Evolutionary conservation across 2,888 invertebrate genomes (phyloP).

Genomic region (Trichogramma dendrolimi): DNA sequence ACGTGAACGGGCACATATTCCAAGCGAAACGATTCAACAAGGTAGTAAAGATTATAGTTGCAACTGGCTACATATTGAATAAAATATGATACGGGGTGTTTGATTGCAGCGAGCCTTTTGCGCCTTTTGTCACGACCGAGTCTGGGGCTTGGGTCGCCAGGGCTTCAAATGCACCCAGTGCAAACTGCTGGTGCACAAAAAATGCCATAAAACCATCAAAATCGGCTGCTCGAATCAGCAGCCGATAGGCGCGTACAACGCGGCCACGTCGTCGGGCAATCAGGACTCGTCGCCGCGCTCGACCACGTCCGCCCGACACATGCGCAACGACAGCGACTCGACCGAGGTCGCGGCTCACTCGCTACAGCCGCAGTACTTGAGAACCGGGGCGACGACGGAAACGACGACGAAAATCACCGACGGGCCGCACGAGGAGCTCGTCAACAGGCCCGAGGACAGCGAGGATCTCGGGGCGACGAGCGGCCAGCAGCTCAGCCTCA

Average conservation of each 20-base stretch:
- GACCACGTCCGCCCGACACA: slow-evolving; percentile 52
- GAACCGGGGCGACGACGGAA: slow-evolving; percentile 61
- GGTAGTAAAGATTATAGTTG: slow-evolving; percentile 60
- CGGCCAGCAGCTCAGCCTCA: slow-evolving; percentile 85
- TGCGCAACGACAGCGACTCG: slow-evolving; percentile 85
- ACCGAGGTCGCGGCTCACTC: slow-evolving; percentile 54
- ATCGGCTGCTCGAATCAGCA: slow-evolving; percentile 81
- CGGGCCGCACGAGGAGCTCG: slow-evolving; percentile 33
- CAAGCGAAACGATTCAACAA: slow-evolving; percentile 98
- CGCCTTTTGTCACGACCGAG: slow-evolving; percentile 95
- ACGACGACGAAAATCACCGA: slow-evolving; percentile 48
- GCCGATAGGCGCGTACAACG: not conserved
- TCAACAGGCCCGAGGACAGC: slow-evolving; percentile 42
- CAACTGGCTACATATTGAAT: too few species aligned
- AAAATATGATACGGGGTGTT: not conserved
- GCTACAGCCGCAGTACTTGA: slow-evolving; percentile 55
- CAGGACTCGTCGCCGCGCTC: slow-evolving; percentile 36
- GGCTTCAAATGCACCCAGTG: slow-evolving; percentile 99
- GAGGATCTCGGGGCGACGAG: slow-evolving; percentile 61
- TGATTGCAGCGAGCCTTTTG: slow-evolving; percentile 86
- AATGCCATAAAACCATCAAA: slow-evolving; percentile 96
- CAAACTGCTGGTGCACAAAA: slow-evolving; percentile 97
- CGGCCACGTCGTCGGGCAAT: too few species aligned
- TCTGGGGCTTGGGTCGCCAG: slow-evolving; percentile 99
- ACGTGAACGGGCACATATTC: slow-evolving; percentile 98